Percentiles rank a stretch among this genome's conserved stretches.
Evolutionary conservation across 2,797 vertebrate genomes (phyloP).

Genomic region (Hemitrygon akajei): DNA sequence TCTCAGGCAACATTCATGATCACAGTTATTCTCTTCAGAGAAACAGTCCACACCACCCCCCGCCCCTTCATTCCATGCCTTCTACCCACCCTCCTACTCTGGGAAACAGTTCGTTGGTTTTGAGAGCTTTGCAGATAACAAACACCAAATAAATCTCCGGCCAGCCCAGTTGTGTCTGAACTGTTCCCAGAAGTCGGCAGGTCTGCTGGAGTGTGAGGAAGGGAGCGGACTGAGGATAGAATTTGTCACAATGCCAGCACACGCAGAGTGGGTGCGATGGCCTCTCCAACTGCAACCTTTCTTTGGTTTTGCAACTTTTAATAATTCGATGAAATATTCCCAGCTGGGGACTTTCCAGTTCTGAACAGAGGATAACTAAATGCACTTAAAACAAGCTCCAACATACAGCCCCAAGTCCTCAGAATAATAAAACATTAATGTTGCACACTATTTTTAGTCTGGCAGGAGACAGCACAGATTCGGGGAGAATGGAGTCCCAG

Average conservation of each 20-base stretch:
- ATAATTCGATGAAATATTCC: neutral
- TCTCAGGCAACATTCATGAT: too few relatives aligned
- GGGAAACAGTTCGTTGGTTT: too few relatives aligned
- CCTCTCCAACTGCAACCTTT: neutral
- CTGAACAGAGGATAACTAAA: neutral
- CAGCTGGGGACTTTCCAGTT: neutral
- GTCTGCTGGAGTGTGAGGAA: too few relatives aligned
- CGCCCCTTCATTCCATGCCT: too few relatives aligned
- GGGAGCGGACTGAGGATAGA: neutral
- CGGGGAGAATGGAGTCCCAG: neutral
- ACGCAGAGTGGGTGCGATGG: neutral
- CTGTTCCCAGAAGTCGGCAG: too few relatives aligned
- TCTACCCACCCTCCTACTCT: too few relatives aligned
- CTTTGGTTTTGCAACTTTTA: neutral
- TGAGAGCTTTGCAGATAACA: too few relatives aligned
- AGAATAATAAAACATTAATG: constrained; percentile 14
- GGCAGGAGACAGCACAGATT: neutral
- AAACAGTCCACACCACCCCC: too few relatives aligned
- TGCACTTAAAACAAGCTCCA: constrained; percentile 1
- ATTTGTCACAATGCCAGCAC: neutral
- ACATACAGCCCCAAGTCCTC: neutral
- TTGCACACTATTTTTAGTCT: constrained; percentile 14
- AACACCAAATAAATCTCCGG: too few relatives aligned
- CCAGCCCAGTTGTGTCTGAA: too few relatives aligned
- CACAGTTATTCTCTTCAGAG: too few relatives aligned